A percentile compares a stretch with the other conserved stretches of the same genome.
phyloP scores from a whole-genome alignment of 2,113 vertebrate species.

The Petroica traversi region DNA sequence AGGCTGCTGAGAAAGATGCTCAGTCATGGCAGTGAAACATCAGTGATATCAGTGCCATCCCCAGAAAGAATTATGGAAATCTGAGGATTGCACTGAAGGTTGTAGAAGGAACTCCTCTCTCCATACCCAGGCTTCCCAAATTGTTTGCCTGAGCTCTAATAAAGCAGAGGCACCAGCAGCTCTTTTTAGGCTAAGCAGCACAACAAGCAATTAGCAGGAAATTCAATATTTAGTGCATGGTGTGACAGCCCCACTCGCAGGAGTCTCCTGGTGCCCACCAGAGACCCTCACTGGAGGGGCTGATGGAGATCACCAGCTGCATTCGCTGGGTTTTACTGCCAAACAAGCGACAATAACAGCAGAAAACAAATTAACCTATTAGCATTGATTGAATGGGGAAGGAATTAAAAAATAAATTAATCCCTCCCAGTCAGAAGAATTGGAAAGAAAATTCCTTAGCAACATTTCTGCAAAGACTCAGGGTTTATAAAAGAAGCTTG shows the following conservation, averaged over 20 bases:
- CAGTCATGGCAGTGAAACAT: neutral
- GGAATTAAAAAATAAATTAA: neutral
- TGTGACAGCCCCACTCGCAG: neutral
- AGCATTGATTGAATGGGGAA: neutral
- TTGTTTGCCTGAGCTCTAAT: neutral
- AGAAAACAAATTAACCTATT: neutral
- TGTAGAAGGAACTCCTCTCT: neutral
- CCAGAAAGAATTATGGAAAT: neutral
- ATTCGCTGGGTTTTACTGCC: neutral
- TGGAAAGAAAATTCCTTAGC: neutral
- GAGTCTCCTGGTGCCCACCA: neutral
- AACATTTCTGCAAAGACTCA: neutral
- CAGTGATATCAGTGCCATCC: rapidly evolving
- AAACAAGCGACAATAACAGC: neutral
- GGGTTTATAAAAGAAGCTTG: neutral
- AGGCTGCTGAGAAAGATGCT: neutral
- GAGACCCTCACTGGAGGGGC: neutral
- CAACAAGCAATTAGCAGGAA: neutral
- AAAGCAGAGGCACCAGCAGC: neutral
- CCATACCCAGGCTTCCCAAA: neutral
- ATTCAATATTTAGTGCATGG: neutral
- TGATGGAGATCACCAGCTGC: neutral
- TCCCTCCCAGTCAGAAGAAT: neutral
- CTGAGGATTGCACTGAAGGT: neutral
- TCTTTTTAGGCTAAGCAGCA: neutral